Percentiles rank a stretch among this genome's conserved stretches.
Conservation (phyloP, 2,113 vertebrate species). For the Xiphias gladius region DNA sequence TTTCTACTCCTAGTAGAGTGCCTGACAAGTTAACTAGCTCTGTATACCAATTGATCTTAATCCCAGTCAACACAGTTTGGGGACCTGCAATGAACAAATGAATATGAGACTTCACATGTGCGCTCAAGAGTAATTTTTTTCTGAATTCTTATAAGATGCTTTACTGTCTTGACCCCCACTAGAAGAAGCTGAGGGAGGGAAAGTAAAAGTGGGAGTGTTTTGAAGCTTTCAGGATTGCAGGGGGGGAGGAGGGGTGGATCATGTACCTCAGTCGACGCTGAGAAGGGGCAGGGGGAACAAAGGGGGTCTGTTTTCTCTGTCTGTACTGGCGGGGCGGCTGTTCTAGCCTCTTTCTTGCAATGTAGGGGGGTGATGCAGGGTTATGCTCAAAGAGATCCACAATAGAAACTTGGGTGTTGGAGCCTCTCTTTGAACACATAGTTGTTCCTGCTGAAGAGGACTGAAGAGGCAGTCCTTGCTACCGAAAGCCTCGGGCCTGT, state of each 20-base stretch:
- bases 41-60: constrained; percentile 16
- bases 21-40: constrained; percentile 61
- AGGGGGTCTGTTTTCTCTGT: constrained; percentile 93
- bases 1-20: constrained; percentile 29
- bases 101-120: constrained; percentile 31
- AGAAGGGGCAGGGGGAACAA: constrained; percentile 90
- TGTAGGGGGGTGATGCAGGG: constrained; percentile 86
- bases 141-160: constrained; percentile 70
- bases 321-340: constrained; percentile 93
- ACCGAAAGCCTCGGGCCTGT: constrained; percentile 21
- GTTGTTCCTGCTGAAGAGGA: constrained; percentile 62
- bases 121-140: constrained; percentile 48
- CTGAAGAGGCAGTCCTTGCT: constrained; percentile 53
- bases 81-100: constrained; percentile 30
- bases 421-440: constrained; percentile 87
- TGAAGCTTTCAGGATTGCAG: constrained; percentile 49
- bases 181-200: constrained; percentile 21
- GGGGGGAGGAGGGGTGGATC: constrained; percentile 83
- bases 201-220: constrained; percentile 50
- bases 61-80: constrained; percentile 45
- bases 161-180: constrained; percentile 44
- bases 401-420: constrained; percentile 86
- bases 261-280: constrained; percentile 91
- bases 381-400: constrained; percentile 90
- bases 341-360: constrained; percentile 91